Percentiles rank a stretch among this genome's conserved stretches.
These are phyloP conservation scores for Polypedilum pembai DNA, from an alignment of 1,140 invertebrate genomes.

Conservation along the genomic window DNA sequence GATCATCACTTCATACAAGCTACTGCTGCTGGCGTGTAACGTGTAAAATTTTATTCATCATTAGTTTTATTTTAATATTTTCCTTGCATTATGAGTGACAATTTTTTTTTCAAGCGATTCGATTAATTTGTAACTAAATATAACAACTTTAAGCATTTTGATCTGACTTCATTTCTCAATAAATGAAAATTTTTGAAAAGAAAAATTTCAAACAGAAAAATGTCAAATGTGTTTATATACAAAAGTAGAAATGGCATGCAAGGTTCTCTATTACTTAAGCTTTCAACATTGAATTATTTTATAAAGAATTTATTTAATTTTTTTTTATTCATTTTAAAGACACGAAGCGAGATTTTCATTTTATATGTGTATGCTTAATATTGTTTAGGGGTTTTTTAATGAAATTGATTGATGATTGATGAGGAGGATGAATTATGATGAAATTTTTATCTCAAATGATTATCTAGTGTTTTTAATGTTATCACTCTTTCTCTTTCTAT, in stretches of 20 bases:
- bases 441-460: not conserved
- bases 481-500: not conserved
- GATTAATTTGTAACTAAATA: too few species aligned
- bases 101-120: too few species aligned
- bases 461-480: conserved; percentile 12
- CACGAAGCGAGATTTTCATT: conserved; percentile 5
- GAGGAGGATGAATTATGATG: not conserved
- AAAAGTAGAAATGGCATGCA: not conserved
- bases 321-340: conserved; percentile 4
- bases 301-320: not conserved
- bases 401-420: conserved; percentile 10
- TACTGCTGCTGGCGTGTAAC: too few species aligned
- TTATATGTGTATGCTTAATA: not conserved
- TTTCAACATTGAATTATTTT: not conserved
- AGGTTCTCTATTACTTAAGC: not conserved
- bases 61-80: too few species aligned
- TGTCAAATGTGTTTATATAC: too few species aligned
- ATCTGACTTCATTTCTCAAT: too few species aligned
- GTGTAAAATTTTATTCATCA: too few species aligned
- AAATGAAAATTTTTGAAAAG: too few species aligned
- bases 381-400: not conserved
- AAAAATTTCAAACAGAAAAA: too few species aligned
- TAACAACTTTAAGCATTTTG: too few species aligned
- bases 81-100: too few species aligned
- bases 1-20: too few species aligned